Evolutionary conservation across 1,140 invertebrate genomes (phyloP).

Genomic region (Drosophila dunni): DNA sequence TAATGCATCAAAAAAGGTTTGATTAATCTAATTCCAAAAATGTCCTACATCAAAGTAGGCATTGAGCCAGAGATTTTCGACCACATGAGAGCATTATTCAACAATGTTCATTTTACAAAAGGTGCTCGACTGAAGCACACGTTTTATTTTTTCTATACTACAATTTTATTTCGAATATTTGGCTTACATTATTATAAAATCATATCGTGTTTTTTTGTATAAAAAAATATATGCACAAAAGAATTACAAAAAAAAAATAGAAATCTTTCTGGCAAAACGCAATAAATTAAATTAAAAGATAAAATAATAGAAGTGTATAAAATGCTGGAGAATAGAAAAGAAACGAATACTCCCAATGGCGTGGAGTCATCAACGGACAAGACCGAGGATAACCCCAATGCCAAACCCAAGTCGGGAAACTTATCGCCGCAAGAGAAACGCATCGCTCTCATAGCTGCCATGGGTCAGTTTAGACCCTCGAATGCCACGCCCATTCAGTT

Average conservation of each 20-base stretch:
- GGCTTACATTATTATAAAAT: constrained; percentile 24
- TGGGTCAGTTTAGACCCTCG: constrained; percentile 48
- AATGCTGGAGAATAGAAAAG: neutral
- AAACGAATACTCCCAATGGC: neutral
- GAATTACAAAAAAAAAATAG: neutral
- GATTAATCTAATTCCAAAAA: too few species aligned
- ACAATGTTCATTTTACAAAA: constrained; percentile 8
- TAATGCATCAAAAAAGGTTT: too few species aligned
- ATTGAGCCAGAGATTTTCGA: neutral
- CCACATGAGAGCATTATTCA: neutral
- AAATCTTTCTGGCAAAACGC: neutral
- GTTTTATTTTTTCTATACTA: constrained; percentile 15
- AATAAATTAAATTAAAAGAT: neutral
- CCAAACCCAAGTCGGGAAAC: neutral
- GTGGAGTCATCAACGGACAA: neutral
- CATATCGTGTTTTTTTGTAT: constrained; percentile 15
- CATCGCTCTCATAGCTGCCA: constrained; percentile 32
- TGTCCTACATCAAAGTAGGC: neutral
- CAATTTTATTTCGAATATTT: constrained; percentile 27
- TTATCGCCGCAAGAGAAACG: constrained; percentile 41
- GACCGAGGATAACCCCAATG: neutral
- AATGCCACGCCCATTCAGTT: constrained; percentile 65
- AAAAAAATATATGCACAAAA: neutral
- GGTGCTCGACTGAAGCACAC: constrained; percentile 9
- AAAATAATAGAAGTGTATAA: neutral